Percentiles rank a stretch among this genome's conserved stretches.
phyloP scores from a whole-genome alignment of 2,113 vertebrate genomes.

The Mastomys coucha region DNA sequence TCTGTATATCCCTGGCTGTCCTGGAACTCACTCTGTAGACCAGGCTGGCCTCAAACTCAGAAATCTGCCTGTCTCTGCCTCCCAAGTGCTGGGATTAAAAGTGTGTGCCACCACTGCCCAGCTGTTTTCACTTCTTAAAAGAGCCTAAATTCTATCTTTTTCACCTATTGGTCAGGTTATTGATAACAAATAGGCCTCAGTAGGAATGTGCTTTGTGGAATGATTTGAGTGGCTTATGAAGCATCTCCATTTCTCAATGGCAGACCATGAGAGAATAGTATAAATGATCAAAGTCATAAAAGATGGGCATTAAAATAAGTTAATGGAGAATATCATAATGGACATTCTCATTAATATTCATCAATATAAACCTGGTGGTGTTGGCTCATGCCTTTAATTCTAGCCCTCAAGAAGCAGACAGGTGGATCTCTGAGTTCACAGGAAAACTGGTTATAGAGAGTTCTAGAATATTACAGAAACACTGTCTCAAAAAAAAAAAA shows the following conservation, averaged over 20 bases:
- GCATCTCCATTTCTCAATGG: neutral
- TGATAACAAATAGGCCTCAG: neutral
- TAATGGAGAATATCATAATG: neutral
- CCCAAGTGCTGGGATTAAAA: too few species aligned
- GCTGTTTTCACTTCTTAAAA: neutral
- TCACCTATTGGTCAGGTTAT: neutral
- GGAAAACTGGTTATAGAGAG: neutral
- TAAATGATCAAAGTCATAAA: conserved; percentile 9
- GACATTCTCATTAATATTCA: neutral
- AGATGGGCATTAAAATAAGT: neutral
- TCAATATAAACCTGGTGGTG: neutral
- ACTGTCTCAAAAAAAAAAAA: neutral
- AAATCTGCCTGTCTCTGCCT: too few species aligned
- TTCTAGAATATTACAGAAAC: neutral
- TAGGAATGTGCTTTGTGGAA: neutral
- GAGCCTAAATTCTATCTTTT: neutral
- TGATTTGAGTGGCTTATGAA: neutral
- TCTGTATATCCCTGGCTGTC: too few species aligned
- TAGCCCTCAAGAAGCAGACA: neutral
- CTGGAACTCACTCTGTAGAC: too few species aligned
- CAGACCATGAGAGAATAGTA: neutral
- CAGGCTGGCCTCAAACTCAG: too few species aligned
- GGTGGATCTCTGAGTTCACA: neutral
- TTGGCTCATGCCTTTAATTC: neutral
- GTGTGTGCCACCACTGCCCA: too few species aligned